Evolutionary conservation across 2,888 invertebrate genomes (phyloP), one percentile per base, ranked within the genome.

Genomic region (Tuberolachnus salignus): DNA sequence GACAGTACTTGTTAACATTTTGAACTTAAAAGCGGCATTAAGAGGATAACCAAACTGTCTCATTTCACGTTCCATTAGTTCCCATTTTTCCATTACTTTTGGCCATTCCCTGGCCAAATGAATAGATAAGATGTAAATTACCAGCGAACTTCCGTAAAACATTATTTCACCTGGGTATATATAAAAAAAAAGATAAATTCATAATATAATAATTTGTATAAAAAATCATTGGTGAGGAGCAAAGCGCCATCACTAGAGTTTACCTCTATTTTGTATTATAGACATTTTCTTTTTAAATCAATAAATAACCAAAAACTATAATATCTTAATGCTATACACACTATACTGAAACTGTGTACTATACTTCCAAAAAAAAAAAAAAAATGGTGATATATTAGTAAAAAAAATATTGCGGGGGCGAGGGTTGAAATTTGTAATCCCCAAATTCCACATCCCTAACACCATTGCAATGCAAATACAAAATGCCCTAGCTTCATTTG

Each of bases 91-190:
- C 70, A 84, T 82, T n/a, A 89, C 84, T 19, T 83, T 83, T 3
- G 88, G 88, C 89, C 89, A 89, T 73, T 87, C 84, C 44, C 84
- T 85, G 0, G 89, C 88, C 81, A 89, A 83, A 80, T 85, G 87
- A 82, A 89, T 85, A 53, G 89, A 89, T 1, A 90, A 83, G 1
- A 89, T 61, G 1, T 88, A 84, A 0, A 89, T 88, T 1, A 88
- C 81, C 1, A 89, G 82, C 0, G 88, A 87, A 70, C 89, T 88
- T 0, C 86, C 86, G 81, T 89, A 90, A 84, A 91, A 91, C 81
- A 90, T 85, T 1, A 88, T 83, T 78, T 85, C 85, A 6, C 85
- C 87, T 86, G 82, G 49, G 83, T 59, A 42, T 26, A 73, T 19
- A 70, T 1, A 13, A 26, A 55, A 14, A 19, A 46, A 63, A 42